These are phyloP conservation scores for Grus americana DNA, from an alignment of 2,113 vertebrate genomes.

Conservation along the genomic window DNA sequence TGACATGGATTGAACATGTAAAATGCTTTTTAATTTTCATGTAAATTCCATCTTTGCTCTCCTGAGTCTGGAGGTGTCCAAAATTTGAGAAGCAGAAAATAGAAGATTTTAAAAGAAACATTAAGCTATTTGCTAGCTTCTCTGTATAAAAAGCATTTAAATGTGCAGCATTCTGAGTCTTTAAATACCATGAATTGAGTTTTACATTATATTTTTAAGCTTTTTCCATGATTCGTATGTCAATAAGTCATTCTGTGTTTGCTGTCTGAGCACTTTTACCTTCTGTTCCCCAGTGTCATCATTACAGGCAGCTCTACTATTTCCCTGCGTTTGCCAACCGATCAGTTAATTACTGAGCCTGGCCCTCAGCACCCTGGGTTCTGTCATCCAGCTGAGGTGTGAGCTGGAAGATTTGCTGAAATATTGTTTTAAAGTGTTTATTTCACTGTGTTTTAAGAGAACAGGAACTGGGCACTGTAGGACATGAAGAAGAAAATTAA, in stretches of 20 bases:
- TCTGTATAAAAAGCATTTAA: constrained; percentile 13
- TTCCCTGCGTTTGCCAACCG: background rate
- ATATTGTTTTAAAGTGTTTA: background rate
- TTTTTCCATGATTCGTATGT: background rate
- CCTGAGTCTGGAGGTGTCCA: constrained; percentile 57
- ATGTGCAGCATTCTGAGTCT: background rate
- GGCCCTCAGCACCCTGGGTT: background rate
- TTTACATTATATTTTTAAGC: background rate
- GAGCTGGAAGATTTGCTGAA: background rate
- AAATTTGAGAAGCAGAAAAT: constrained; percentile 55
- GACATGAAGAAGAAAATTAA: background rate
- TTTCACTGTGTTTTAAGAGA: background rate
- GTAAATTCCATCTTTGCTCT: constrained; percentile 53
- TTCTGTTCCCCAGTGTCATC: background rate
- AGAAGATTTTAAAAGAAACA: constrained; percentile 36
- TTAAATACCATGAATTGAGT: background rate
- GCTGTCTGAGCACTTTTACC: background rate
- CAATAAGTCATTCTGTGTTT: background rate
- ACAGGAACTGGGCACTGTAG: background rate
- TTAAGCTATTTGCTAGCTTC: constrained; percentile 10
- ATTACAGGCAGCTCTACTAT: background rate
- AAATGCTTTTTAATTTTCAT: constrained; percentile 61
- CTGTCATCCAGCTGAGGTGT: background rate
- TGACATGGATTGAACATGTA: constrained; percentile 15
- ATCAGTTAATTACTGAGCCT: background rate